A percentile compares a stretch with the other conserved stretches of the same genome.
Conservation (phyloP, 2,888 invertebrate genomes). For the Thymelicus sylvestris region DNA sequence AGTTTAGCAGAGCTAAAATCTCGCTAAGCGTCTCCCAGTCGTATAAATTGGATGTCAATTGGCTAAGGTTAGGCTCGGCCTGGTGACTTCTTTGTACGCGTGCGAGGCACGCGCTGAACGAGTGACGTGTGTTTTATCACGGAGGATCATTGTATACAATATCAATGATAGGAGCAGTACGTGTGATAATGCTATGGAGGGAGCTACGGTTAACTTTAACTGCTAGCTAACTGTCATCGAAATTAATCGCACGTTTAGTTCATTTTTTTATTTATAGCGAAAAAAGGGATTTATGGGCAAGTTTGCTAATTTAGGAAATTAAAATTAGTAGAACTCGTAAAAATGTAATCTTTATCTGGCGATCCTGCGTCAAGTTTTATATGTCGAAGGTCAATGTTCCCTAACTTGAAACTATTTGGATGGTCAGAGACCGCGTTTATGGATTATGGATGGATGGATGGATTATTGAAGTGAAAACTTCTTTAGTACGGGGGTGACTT, state of each 20-base stretch:
- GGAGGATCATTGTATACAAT: not conserved
- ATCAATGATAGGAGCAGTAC: not conserved
- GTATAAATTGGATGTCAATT: conserved; percentile 31
- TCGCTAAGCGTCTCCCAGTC: not conserved
- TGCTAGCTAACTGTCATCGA: too few relatives aligned
- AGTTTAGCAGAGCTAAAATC: not conserved
- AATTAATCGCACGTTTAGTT: not conserved
- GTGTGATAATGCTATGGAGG: too few relatives aligned
- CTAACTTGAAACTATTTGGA: too few relatives aligned
- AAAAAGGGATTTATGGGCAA: not conserved
- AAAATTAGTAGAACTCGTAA: not conserved
- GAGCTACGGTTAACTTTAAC: too few relatives aligned
- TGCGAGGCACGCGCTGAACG: conserved; percentile 11
- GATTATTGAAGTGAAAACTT: too few relatives aligned
- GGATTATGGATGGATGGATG: too few relatives aligned
- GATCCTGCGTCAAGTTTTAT: not conserved
- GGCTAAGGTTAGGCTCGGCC: conserved; percentile 13
- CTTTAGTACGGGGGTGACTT: too few relatives aligned
- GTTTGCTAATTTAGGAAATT: not conserved
- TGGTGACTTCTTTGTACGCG: conserved; percentile 28
- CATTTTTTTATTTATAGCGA: not conserved
- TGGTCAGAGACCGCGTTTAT: too few relatives aligned
- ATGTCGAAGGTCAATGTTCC: too few relatives aligned
- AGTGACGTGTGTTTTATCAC: conserved; percentile 8
- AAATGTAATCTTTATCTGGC: not conserved